Base-by-base conservation (phyloP, 2,797 vertebrate genomes). In the Allobates femoralis region DNA sequence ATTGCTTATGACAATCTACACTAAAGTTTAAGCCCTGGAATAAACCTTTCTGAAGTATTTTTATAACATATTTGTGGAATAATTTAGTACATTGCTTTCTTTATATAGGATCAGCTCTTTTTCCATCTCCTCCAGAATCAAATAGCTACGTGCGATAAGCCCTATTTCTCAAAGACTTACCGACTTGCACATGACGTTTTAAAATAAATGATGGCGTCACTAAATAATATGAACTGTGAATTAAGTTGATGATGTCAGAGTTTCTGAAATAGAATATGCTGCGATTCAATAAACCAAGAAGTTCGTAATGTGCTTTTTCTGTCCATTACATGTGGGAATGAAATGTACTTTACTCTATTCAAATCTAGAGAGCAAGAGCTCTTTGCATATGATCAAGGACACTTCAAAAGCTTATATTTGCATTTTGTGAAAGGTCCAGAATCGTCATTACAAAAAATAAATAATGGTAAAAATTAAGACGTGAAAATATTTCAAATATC, bases 11-110 rank as follows among this genome's bases (percentile, higher is more conserved):
- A 21, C 62, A 23, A 18, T 51, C 41, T 51, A 60, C 41, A 32
- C 19, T 81, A 41, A 67, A 51, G 55, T 64, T 58, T 64, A 64
- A 50, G 28, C 60, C 58, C 6, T 26, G 23, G 21, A 32, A 81
- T 53, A 69, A 37, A 69, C 64, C 55, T 55, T 69, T 81, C 19
- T 34, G 30, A 32, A 71, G 64, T 30, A 15, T 34, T 81, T 55
- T 76, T 26, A 41, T 71, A 62, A 14, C n/a, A 62, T 30, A 56
- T 76, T 56, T 76, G 28, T 34, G 21, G 71, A 83, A 75, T 83
- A 58, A 83, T 83, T 60, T 83, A 75, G 30, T 37, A 46, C 23
- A 76, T 67, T 53, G 41, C 62, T 81, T 67, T 81, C 79, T 81
- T 32, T 80, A 80, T 28, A 80, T 66, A 80, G 60, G 7, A 62